Base-by-base conservation (phyloP, 1,140 invertebrate genomes). In the Palaemon carinicauda region DNA sequence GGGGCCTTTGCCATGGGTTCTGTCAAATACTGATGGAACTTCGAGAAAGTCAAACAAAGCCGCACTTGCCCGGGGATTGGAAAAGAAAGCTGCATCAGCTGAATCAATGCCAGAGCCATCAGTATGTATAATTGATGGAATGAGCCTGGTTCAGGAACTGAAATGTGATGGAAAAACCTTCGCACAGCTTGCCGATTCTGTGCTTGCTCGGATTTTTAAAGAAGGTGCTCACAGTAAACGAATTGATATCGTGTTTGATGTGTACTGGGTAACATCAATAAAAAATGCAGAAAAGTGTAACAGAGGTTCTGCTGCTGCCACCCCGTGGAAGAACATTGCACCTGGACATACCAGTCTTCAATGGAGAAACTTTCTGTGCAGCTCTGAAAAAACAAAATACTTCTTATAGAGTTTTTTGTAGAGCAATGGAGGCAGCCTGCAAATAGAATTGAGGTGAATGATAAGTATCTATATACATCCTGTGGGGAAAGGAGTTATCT, bases 241-340 rank as follows among this genome's bases (percentile, higher is more conserved):
- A 4, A 60, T 65, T 60, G 53, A 80, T 60, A 27, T 80, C 21
- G 31, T 80, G 12, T 80, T 80, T 80, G 53, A 80, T 56, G 79
- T 79, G n/a, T 80, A 80, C 52, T 7, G 33, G 9, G 4, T 4
- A 10, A 79, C 10, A 15, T 65, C 52, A 54, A 56, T 81, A 27
- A 81, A 81, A 69, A 29, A 81, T 65, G 60, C 27, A 21, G 80
- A 81, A 56, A 29, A 29, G 14, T 3, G 15, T 12, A 31, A 81
- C 24, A 2, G 60, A 41, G 80, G 60, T 3, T 19, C 9, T 10
- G 21, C 3, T 31, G 69, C 29, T 2, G n/a, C 53, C 19, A 15
- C 21, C 29, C 80, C 60, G 3, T 81, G 3, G 27, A 81, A 10
- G 80, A 81, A 69, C 54, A 31, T 69, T 7, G 80, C 53, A 12